Evolutionary conservation across 2,797 vertebrate species (phyloP).

Genomic region (Acipenser transmontanus): DNA sequence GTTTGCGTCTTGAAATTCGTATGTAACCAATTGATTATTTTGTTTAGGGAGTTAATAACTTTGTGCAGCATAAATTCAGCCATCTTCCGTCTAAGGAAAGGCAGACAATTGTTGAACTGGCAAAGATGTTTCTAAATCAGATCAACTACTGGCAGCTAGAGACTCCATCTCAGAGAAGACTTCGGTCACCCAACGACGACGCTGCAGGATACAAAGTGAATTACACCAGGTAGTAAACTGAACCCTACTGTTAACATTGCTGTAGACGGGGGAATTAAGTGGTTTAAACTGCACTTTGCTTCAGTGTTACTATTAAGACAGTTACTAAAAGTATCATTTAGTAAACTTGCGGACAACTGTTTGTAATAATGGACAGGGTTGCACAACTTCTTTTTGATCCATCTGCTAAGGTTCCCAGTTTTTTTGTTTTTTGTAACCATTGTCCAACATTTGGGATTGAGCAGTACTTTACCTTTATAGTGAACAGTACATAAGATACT

Average conservation of each 20-base stretch:
- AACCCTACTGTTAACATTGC: background rate
- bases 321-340: too few species aligned
- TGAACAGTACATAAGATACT: too few species aligned
- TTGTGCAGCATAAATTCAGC: slow-evolving; percentile 98
- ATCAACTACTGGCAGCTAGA: slow-evolving; percentile 98
- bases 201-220: slow-evolving; percentile 89
- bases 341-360: too few species aligned
- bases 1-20: background rate
- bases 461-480: too few species aligned
- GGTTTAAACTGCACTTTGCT: too few species aligned
- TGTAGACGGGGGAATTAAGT: too few species aligned
- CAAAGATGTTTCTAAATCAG: slow-evolving; percentile 97
- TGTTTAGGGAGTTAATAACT: slow-evolving; percentile 91
- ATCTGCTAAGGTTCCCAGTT: too few species aligned
- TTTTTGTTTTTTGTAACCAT: too few species aligned
- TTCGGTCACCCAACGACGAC: slow-evolving; percentile 81
- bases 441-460: too few species aligned
- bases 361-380: too few species aligned
- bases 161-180: slow-evolving; percentile 85
- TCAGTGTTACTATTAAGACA: too few species aligned
- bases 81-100: slow-evolving; percentile 92
- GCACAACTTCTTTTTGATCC: too few species aligned
- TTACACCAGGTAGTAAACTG: slow-evolving; percentile 81
- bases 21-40: slow-evolving; percentile 22
- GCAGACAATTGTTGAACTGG: slow-evolving; percentile 90